These are phyloP conservation scores for Agrenia bidenticulata DNA, from an alignment of 2,888 invertebrate genomes.

Conservation along the genomic window DNA sequence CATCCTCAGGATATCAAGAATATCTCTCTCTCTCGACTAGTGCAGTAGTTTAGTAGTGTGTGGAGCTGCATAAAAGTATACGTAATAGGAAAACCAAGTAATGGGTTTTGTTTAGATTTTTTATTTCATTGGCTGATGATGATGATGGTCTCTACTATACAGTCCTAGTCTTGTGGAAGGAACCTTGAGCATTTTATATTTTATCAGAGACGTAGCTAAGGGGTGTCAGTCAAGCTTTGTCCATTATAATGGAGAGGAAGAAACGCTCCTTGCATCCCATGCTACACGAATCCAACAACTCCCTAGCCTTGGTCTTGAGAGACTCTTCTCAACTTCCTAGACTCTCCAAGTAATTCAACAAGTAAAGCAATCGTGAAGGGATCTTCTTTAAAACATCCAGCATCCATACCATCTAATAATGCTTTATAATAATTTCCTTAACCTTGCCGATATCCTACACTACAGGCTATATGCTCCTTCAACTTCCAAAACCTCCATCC, in stretches of 20 bases:
- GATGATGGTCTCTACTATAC: too few relatives aligned
- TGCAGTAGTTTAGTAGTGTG: too few relatives aligned
- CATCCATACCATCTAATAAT: too few relatives aligned
- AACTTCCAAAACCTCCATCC: too few relatives aligned
- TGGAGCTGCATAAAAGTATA: too few relatives aligned
- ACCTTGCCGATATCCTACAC: too few relatives aligned
- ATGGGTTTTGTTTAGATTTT: slow-evolving; percentile 53
- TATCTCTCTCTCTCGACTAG: too few relatives aligned
- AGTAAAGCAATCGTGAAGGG: slow-evolving; percentile 11
- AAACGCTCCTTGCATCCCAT: slow-evolving; percentile 2
- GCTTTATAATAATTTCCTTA: too few relatives aligned
- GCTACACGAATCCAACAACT: not conserved
- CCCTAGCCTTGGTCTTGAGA: slow-evolving; percentile 40
- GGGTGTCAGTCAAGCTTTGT: slow-evolving; percentile 13
- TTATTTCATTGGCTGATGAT: slow-evolving; percentile 53
- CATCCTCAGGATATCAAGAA: too few relatives aligned
- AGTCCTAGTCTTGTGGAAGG: slow-evolving; percentile 34
- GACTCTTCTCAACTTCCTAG: slow-evolving; percentile 39
- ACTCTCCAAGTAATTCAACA: slow-evolving; percentile 23
- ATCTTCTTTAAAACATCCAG: slow-evolving; percentile 2
- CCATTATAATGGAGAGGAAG: slow-evolving; percentile 1
- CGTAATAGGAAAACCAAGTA: too few relatives aligned
- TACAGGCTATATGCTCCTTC: too few relatives aligned
- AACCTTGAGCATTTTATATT: slow-evolving; percentile 49
- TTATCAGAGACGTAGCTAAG: slow-evolving; percentile 29